These are phyloP conservation scores for Chiroxiphia lanceolata DNA, from an alignment of 2,797 vertebrate species.

Conservation along the genomic window DNA sequence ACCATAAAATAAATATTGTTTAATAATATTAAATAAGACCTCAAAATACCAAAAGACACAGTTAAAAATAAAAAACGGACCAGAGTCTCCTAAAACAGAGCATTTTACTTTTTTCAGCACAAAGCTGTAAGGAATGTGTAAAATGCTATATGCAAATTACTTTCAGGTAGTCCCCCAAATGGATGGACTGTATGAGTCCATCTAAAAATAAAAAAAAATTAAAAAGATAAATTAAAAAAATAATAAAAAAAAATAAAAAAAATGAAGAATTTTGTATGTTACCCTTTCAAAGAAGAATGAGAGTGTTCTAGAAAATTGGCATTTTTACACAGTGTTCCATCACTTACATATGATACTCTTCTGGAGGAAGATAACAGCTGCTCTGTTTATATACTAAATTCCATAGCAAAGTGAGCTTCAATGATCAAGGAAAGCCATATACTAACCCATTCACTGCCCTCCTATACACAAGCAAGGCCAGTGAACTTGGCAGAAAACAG, in stretches of 20 bases:
- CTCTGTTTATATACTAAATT: neutral
- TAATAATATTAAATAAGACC: neutral
- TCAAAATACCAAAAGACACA: neutral
- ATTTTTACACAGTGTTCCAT: neutral
- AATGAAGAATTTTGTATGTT: neutral
- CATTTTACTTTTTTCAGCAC: neutral
- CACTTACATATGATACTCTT: neutral
- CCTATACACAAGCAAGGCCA: neutral
- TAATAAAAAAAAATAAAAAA: neutral
- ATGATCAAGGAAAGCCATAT: neutral
- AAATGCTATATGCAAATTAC: neutral
- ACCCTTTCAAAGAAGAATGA: neutral
- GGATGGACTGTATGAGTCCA: neutral
- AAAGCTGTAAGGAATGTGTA: neutral
- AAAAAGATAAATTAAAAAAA: neutral
- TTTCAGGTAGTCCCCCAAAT: neutral
- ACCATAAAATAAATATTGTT: neutral
- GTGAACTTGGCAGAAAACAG: neutral
- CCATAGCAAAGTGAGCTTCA: neutral
- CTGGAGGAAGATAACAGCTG: neutral
- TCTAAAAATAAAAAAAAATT: neutral
- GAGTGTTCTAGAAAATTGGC: neutral
- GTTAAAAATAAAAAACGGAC: neutral
- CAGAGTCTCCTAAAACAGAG: neutral
- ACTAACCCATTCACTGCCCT: rapidly evolving